These are phyloP conservation scores for Caenorhabditis tropicalis DNA, from an alignment of 1,140 invertebrate genomes.

Conservation along the genomic window DNA sequence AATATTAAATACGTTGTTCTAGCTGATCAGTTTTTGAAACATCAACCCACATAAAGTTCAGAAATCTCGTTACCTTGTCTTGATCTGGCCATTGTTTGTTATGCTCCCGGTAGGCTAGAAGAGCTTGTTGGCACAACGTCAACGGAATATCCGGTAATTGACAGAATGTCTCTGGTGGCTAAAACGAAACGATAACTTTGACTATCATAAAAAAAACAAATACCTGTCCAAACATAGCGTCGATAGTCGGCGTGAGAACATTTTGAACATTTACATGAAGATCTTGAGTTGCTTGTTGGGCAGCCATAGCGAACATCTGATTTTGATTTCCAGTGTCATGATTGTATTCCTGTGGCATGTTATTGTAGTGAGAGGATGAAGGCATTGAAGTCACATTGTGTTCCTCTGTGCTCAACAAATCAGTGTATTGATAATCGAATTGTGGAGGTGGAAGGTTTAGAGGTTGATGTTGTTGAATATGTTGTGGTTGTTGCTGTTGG, in stretches of 20 bases:
- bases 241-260: slow-evolving; percentile 9
- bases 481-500: background rate
- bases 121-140: slow-evolving; percentile 33
- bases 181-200: background rate
- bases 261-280: slow-evolving; percentile 24
- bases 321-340: slow-evolving; percentile 17
- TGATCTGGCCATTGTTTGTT: slow-evolving; percentile 46
- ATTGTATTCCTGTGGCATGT: slow-evolving; percentile 5
- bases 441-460: background rate
- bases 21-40: background rate
- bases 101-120: slow-evolving; percentile 29
- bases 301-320: slow-evolving; percentile 16
- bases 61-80: background rate
- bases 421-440: slow-evolving; percentile 9
- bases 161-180: slow-evolving; percentile 1
- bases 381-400: background rate
- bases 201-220: background rate
- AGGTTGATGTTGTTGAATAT: background rate
- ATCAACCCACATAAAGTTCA: background rate
- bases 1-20: background rate
- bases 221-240: slow-evolving; percentile 17
- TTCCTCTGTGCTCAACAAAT: slow-evolving; percentile 3
- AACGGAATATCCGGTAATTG: slow-evolving; percentile 16
- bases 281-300: slow-evolving; percentile 29
- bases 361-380: background rate